phyloP scores from a whole-genome alignment of 2,888 invertebrate genomes.

The Cephus pulcher region DNA sequence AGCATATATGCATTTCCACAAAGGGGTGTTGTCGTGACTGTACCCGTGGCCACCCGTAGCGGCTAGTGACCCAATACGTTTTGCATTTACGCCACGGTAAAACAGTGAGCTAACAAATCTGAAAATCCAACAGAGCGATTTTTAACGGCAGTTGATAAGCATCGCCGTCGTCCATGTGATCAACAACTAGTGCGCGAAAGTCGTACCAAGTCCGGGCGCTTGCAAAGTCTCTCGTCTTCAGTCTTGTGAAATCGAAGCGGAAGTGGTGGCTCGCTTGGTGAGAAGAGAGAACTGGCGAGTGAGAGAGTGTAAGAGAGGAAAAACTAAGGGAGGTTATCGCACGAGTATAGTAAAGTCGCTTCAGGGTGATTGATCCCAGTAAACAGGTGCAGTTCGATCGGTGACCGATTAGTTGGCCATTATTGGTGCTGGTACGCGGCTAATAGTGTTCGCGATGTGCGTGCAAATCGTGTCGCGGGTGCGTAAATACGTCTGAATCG shows the following conservation, averaged over 20 bases:
- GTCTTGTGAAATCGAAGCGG: not conserved
- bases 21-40: too few species aligned
- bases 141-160: not conserved
- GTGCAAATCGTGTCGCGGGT: constrained; percentile 5
- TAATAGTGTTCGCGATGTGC: constrained; percentile 7
- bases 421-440: constrained; percentile 23
- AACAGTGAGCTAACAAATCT: not conserved
- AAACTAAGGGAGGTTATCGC: constrained; percentile 1
- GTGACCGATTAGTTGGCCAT: constrained; percentile 38
- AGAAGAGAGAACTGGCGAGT: not conserved
- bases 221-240: not conserved
- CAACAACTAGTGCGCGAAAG: not conserved
- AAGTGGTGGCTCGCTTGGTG: not conserved
- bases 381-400: constrained; percentile 45
- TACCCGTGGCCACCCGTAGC: too few species aligned
- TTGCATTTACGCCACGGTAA: not conserved
- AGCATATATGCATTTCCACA: too few species aligned
- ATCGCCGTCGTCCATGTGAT: not conserved
- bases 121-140: not conserved
- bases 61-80: not conserved
- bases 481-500: constrained; percentile 17
- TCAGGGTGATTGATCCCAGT: constrained; percentile 42
- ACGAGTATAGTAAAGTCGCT: constrained; percentile 12
- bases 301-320: not conserved
- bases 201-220: not conserved